Base-by-base conservation (phyloP, 2,888 invertebrate species). In the Drosophila phalerata region DNA sequence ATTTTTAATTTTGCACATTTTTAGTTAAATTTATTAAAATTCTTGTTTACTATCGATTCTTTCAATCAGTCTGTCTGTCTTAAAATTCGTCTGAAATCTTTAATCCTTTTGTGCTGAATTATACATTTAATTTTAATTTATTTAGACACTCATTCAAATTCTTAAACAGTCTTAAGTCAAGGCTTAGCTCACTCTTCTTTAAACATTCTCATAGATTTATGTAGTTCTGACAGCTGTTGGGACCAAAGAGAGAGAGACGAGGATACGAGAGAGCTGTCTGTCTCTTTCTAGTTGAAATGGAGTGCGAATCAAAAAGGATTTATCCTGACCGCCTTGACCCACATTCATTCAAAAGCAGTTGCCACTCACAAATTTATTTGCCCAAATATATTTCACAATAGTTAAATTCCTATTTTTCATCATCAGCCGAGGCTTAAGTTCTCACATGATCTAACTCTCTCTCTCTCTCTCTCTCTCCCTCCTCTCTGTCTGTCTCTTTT, bases 401-500 rank as follows among this genome's bases (percentile, higher is more conserved):
- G 79, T 87, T 85, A 87, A 85, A 85, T 85, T 89, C 79, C 62
- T 85, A 85, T 87, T 81, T 87, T 81, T 79, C 85, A 87, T 71
- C 84, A 70, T 84, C 84, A 67, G 64, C 56, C 19, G 19, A 52
- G 77, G 83, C 82, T 88, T 77, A 83, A 83, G 71, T 30, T 63
- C 84, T 86, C 84, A 77, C 69, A 86, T 69, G 77, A 52, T 49
- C 47, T 37, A 37, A 4, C 53, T 40, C 10, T 25, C 30, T 32
- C 19, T 17, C 34, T 32, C 19, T 17, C 34, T 19, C 17, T 28
- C 11, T 45, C 15, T 15, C 42, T n/a, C 22, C 10, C 11, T 32
- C 34, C 10, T 45, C 22, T 52, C 15, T 51, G 28, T 28, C 28
- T 4, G 3, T 19, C 1, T n/a, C 53, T 63, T 43, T 56, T 57